Evolutionary conservation across 2,888 invertebrate genomes (phyloP).

Genomic region (Carabus problematicus): DNA sequence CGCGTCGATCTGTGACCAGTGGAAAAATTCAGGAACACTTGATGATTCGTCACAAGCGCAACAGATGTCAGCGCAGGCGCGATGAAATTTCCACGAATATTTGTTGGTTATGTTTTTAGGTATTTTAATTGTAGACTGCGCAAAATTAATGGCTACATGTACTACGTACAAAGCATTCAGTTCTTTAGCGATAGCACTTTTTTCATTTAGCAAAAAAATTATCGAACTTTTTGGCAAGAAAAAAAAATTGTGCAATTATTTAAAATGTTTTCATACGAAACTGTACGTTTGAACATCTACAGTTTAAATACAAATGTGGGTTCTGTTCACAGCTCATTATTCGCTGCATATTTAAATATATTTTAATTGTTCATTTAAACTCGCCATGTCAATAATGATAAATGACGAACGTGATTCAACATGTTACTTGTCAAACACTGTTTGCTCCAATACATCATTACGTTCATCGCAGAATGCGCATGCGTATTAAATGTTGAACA

Average conservation of each 20-base stretch:
- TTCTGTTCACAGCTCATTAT: not conserved
- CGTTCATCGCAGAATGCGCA: not conserved
- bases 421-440: slow-evolving; percentile 3
- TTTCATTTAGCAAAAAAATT: not conserved
- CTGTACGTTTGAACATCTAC: not conserved
- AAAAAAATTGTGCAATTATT: too few relatives aligned
- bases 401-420: not conserved
- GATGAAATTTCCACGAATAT: too few relatives aligned
- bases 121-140: slow-evolving; percentile 21
- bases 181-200: slow-evolving; percentile 1
- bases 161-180: slow-evolving; percentile 21
- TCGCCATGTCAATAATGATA: slow-evolving; percentile 8
- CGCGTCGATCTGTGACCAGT: not conserved
- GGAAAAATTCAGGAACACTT: slow-evolving; percentile 22
- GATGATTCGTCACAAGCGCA: slow-evolving; percentile 5
- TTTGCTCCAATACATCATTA: slow-evolving; percentile 8
- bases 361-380: slow-evolving; percentile 3
- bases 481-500: not conserved
- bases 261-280: not conserved
- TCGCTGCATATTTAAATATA: not conserved
- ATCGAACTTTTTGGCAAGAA: too few relatives aligned
- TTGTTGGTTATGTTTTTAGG: not conserved
- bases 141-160: slow-evolving; percentile 22
- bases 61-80: slow-evolving; percentile 26
- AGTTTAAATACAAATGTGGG: not conserved